phyloP scores from a whole-genome alignment of 2,888 invertebrate species.

The Tanytarsus gracilentus region DNA sequence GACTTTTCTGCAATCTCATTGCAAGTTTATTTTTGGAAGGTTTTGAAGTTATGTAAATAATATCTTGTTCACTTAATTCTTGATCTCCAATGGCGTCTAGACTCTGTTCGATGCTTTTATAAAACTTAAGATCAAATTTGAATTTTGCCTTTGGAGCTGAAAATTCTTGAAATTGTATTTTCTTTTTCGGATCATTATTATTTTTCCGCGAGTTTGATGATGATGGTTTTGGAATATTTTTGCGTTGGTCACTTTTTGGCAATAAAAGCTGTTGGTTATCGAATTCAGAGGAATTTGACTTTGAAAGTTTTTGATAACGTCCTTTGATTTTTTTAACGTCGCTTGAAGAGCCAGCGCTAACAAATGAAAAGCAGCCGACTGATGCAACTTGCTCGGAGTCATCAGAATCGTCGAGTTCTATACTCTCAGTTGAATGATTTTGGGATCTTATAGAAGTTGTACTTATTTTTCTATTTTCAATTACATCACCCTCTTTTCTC shows the following conservation, averaged over 20 bases:
- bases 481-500: background rate
- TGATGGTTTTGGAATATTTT: too few species aligned
- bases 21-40: slow-evolving; percentile 13
- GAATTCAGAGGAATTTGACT: slow-evolving; percentile 4
- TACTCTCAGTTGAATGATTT: slow-evolving; percentile 22
- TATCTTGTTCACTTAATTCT: slow-evolving; percentile 20
- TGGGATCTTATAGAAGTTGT: slow-evolving; percentile 13
- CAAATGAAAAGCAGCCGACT: slow-evolving; percentile 21
- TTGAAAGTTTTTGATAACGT: slow-evolving; percentile 16
- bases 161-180: slow-evolving; percentile 23
- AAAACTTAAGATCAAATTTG: slow-evolving; percentile 19
- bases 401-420: slow-evolving; percentile 16
- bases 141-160: slow-evolving; percentile 9
- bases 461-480: background rate
- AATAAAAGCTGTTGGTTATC: slow-evolving; percentile 19
- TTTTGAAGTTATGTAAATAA: slow-evolving; percentile 18
- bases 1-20: slow-evolving; percentile 11
- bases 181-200: slow-evolving; percentile 23
- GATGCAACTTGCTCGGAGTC: slow-evolving; percentile 3
- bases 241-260: too few species aligned
- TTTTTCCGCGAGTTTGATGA: slow-evolving; percentile 11
- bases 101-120: slow-evolving; percentile 23
- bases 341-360: slow-evolving; percentile 2
- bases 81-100: slow-evolving; percentile 13
- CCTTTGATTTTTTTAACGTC: slow-evolving; percentile 6